phyloP scores from a whole-genome alignment of 2,888 invertebrate genomes.

The Actias luna region DNA sequence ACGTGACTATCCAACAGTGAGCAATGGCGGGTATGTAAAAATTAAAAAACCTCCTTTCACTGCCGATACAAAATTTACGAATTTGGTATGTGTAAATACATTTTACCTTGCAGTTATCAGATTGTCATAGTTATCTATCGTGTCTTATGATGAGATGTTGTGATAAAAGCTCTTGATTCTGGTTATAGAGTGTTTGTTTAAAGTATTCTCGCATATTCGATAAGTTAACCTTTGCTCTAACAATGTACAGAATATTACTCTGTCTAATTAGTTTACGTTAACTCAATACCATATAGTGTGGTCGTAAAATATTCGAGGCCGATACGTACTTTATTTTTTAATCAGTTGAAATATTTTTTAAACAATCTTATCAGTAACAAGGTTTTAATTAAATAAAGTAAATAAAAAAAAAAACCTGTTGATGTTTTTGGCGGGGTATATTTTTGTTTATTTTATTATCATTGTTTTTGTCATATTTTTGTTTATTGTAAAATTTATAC shows the following conservation, averaged over 20 bases:
- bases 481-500: neutral
- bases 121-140: neutral
- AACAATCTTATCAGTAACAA: neutral
- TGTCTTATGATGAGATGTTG: neutral
- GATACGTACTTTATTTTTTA: constrained; percentile 1
- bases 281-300: neutral
- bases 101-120: constrained; percentile 2
- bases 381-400: neutral
- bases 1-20: constrained; percentile 17
- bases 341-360: neutral
- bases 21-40: constrained; percentile 20
- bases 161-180: neutral
- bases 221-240: constrained; percentile 37
- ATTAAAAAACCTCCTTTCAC: constrained; percentile 10
- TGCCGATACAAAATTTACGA: constrained; percentile 6
- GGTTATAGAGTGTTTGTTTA: constrained; percentile 8
- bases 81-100: constrained; percentile 1
- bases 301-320: constrained; percentile 1
- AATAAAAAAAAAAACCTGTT: neutral
- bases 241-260: constrained; percentile 17
- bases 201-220: constrained; percentile 12
- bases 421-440: neutral
- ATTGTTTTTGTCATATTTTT: too few species aligned
- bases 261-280: constrained; percentile 5
- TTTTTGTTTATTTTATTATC: too few species aligned